Base-by-base conservation (phyloP, 2,797 vertebrate species). In the Chrysolophus pictus region DNA sequence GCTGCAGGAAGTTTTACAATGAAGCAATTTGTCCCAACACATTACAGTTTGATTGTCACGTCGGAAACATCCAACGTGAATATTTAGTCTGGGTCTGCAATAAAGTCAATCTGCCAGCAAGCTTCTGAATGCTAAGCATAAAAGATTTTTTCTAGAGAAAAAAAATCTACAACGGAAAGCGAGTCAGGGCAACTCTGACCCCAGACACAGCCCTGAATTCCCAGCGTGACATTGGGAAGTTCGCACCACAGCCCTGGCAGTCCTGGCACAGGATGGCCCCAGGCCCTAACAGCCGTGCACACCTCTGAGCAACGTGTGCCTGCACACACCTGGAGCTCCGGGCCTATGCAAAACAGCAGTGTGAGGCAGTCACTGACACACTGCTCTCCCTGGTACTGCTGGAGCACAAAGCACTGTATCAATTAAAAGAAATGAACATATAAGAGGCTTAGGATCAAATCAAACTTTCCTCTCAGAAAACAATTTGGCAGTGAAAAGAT, bases 261-360 rank as follows among this genome's bases (percentile, higher is more conserved):
- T 77, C 82, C 33, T 53, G 51, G 60, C 0, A 0, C 59, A 87
- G 56, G 94, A 90, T 74, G 29, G 10, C 95, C 87, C 39, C 60
- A 53, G 92, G 94, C 89, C 64, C 92, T 60, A 93, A 87, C 92
- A 90, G 94, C 92, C 62, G 49, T 87, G 87, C 95, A 95, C 1
- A 7, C 88, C 89, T 77, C 91, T 85, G 62, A 76, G 84, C 83
- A 93, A 95, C 35, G 62, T 80, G 92, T 53, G 46, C 93, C 62
- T 95, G 88, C 93, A 80, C 55, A 92, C 4, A 62, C 55, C 80
- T 4, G 1, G 59, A 3, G 5, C 80, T 91, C 51, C 89, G 86
- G 77, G 37, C 62, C 92, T 88, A 62, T 58, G 74, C 46, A 82
- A 68, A 64, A 93, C 29, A 74, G 35, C 14, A 82, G 87, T 3